phyloP scores from a whole-genome alignment of 2,113 vertebrate genomes.

The Apaloderma vittatum region DNA sequence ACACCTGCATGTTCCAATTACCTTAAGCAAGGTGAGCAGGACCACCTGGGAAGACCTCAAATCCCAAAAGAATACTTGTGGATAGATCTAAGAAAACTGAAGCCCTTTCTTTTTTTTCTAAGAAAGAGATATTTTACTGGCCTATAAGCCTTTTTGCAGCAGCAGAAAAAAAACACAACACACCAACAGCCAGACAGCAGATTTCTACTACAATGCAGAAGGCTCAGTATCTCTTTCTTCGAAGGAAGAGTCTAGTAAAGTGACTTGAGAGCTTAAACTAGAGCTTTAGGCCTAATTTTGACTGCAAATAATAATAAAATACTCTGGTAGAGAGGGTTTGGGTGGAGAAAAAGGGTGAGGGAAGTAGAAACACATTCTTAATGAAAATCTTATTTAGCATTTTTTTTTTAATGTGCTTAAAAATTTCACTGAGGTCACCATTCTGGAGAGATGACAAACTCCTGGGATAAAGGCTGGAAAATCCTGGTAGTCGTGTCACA shows the following conservation, averaged over 20 bases:
- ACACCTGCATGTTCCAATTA: background rate
- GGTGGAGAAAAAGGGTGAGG: background rate
- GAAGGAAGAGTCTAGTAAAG: background rate
- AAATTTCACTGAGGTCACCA: constrained; percentile 57
- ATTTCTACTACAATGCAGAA: background rate
- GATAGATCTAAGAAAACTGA: background rate
- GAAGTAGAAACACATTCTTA: background rate
- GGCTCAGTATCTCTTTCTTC: background rate
- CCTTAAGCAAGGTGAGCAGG: background rate
- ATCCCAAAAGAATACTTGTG: background rate
- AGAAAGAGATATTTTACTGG: background rate
- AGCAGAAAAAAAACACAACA: background rate
- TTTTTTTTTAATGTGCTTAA: background rate
- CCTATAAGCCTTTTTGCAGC: background rate
- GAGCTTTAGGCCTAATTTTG: background rate
- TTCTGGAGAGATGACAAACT: constrained; percentile 51
- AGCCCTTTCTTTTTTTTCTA: background rate
- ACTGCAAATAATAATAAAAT: background rate
- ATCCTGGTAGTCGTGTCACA: constrained; percentile 53
- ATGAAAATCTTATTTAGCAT: constrained; percentile 46
- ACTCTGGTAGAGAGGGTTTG: background rate
- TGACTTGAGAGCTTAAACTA: background rate
- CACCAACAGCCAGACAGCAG: background rate
- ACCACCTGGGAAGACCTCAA: background rate
- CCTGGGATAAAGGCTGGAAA: constrained; percentile 48